Conservation (phyloP, 2,797 vertebrate species). For the Mormyrops boulengeri region DNA sequence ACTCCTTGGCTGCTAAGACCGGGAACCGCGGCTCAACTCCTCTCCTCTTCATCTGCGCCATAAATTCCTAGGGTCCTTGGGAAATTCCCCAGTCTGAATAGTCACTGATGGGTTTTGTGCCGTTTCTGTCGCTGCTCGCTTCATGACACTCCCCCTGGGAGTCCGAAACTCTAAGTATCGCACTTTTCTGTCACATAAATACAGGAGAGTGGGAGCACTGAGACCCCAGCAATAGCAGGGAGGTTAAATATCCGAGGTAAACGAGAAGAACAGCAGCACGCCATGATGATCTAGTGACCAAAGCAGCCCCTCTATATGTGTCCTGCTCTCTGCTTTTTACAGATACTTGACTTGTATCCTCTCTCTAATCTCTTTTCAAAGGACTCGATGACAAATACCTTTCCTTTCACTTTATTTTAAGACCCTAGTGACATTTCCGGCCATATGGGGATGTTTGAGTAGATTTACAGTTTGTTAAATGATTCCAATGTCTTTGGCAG, state of each 20-base stretch:
- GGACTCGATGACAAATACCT: neutral
- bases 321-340: neutral
- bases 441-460: neutral
- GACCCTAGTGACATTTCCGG: neutral
- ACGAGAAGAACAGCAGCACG: neutral
- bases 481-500: neutral
- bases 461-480: neutral
- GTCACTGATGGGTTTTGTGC: neutral
- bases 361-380: neutral
- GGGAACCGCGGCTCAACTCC: neutral
- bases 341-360: neutral
- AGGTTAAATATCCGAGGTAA: neutral
- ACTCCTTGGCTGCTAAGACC: neutral
- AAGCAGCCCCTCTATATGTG: neutral
- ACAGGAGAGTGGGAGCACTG: neutral
- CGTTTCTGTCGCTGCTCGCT: neutral
- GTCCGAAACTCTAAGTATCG: neutral
- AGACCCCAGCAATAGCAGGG: neutral
- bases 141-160: neutral
- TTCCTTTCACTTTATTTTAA: neutral
- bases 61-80: slow-evolving; percentile 16
- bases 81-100: slow-evolving; percentile 18
- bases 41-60: neutral
- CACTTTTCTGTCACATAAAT: neutral
- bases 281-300: neutral